Evolutionary conservation across 2,888 invertebrate species (phyloP).

Genomic region (Blomia tropicalis): DNA sequence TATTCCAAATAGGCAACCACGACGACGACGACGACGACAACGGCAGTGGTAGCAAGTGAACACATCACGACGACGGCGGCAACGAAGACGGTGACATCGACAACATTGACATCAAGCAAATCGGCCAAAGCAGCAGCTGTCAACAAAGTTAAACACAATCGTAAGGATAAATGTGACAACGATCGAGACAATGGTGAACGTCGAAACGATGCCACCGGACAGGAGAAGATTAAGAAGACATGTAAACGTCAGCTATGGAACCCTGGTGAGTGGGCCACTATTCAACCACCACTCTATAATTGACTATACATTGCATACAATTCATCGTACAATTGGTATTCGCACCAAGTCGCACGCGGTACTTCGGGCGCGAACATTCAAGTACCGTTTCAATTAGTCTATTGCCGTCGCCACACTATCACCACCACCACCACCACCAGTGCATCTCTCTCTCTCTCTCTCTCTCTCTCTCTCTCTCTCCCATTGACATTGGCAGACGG

Average conservation of each 20-base stretch:
- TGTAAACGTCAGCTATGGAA: background rate
- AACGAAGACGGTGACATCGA: too few relatives aligned
- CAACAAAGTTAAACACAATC: background rate
- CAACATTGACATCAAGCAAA: too few relatives aligned
- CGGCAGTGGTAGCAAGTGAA: background rate
- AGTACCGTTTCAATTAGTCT: constrained; percentile 11
- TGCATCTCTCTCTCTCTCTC: too few relatives aligned
- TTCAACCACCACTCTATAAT: background rate
- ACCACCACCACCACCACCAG: too few relatives aligned
- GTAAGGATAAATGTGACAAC: background rate
- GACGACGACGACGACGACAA: too few relatives aligned
- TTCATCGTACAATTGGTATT: background rate
- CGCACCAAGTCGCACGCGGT: background rate
- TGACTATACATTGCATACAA: background rate
- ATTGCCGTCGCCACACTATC: too few relatives aligned
- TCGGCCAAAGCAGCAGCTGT: background rate
- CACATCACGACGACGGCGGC: background rate
- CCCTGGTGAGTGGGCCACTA: background rate
- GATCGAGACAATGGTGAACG: background rate
- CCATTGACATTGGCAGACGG: too few relatives aligned
- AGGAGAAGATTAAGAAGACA: background rate
- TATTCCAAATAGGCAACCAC: too few relatives aligned
- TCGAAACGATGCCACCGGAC: background rate
- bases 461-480: too few relatives aligned
- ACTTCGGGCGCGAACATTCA: background rate